Conservation (phyloP, 2,113 vertebrate species). For the Lophochroa leadbeateri region DNA sequence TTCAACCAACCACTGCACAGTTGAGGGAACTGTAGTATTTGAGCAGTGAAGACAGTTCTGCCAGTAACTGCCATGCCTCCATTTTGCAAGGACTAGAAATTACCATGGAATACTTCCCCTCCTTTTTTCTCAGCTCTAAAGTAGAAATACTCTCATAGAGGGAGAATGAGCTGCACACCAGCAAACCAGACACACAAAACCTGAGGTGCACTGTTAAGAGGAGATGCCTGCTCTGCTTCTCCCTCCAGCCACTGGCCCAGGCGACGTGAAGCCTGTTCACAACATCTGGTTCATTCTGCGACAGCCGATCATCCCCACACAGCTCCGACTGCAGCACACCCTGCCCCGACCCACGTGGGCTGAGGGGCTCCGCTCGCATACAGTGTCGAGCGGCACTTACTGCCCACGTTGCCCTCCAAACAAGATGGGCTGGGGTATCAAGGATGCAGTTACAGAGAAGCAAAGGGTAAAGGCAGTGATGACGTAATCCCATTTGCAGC, state of each 20-base stretch:
- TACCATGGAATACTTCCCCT: neutral
- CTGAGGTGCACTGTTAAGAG: rapidly evolving
- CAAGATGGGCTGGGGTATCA: neutral
- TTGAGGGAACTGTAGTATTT: rapidly evolving
- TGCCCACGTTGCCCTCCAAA: neutral
- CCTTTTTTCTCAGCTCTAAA: neutral
- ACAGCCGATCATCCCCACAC: neutral
- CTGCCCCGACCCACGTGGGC: neutral
- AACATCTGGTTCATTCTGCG: neutral
- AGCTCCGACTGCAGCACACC: neutral
- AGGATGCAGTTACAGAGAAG: neutral
- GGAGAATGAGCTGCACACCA: neutral
- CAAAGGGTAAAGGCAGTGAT: neutral
- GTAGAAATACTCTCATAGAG: neutral
- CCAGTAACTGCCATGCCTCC: neutral
- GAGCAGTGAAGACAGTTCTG: neutral
- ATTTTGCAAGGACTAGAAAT: neutral
- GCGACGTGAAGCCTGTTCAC: rapidly evolving
- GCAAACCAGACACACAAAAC: neutral
- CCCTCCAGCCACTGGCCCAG: neutral
- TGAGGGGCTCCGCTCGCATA: neutral
- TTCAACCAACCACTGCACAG: neutral
- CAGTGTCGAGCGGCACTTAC: neutral
- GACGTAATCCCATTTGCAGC: neutral
- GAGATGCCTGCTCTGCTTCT: neutral